Percentiles rank a stretch among this genome's conserved stretches.
These are phyloP conservation scores for Torymus tubicola DNA, from an alignment of 2,888 invertebrate genomes.

Conservation along the genomic window DNA sequence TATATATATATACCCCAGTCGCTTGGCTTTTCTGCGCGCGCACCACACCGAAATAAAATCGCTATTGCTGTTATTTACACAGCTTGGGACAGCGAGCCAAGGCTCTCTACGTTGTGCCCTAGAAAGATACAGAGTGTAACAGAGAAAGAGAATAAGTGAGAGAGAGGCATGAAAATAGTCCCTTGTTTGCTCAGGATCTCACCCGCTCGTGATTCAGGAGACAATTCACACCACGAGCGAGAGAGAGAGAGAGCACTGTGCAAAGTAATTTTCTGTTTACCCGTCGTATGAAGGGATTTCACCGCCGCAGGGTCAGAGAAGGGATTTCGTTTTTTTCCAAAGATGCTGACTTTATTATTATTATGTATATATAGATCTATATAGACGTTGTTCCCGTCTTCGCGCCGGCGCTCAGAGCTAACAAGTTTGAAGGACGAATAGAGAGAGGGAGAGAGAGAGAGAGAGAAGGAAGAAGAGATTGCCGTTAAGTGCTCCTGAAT, in stretches of 20 bases:
- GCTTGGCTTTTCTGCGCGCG: conserved; percentile 36
- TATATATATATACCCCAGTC: background rate
- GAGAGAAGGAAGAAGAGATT: conserved; percentile 6
- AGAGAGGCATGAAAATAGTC: conserved; percentile 29
- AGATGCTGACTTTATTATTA: conserved; percentile 51
- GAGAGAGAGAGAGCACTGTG: conserved; percentile 22
- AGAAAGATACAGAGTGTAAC: conserved; percentile 13
- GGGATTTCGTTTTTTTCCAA: conserved; percentile 6
- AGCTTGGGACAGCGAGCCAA: conserved; percentile 42
- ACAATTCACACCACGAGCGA: conserved; percentile 50
- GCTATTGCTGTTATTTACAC: conserved; percentile 56
- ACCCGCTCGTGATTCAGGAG: conserved; percentile 47
- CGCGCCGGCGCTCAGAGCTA: background rate
- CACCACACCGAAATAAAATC: conserved; percentile 50
- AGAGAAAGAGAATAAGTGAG: background rate
- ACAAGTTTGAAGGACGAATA: conserved; percentile 8
- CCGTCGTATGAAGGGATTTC: conserved; percentile 42
- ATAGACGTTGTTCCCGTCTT: background rate
- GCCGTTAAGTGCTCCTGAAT: conserved; percentile 13
- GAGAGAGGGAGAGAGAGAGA: background rate
- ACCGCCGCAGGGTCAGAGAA: background rate
- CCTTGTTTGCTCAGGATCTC: conserved; percentile 57
- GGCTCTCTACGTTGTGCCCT: background rate
- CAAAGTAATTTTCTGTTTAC: conserved; percentile 59
- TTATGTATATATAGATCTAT: background rate